These are phyloP conservation scores for Rhynchomys soricoides DNA, from an alignment of 2,113 vertebrate species.

Conservation along the genomic window DNA sequence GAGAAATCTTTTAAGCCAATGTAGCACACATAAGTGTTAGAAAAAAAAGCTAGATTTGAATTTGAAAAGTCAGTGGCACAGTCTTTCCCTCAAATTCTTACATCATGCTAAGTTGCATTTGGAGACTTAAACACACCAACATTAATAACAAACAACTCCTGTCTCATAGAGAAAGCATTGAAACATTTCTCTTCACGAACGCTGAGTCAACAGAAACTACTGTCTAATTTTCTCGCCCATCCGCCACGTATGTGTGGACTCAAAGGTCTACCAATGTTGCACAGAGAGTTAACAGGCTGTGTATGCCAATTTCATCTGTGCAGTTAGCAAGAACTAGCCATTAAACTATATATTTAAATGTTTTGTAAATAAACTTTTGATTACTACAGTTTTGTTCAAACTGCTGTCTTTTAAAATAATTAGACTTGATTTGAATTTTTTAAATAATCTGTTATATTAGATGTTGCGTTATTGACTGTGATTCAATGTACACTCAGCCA, in stretches of 20 bases:
- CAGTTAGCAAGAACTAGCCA: constrained; percentile 72
- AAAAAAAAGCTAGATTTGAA: constrained; percentile 10
- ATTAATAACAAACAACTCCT: constrained; percentile 11
- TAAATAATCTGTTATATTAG: constrained; percentile 72
- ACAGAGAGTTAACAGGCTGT: neutral
- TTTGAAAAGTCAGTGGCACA: neutral
- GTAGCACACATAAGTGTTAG: constrained; percentile 64
- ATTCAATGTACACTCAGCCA: constrained; percentile 78
- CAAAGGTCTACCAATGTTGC: neutral
- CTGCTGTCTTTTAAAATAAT: constrained; percentile 71
- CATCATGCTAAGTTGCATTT: constrained; percentile 24
- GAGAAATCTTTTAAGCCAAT: constrained; percentile 66
- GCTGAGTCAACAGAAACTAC: constrained; percentile 11
- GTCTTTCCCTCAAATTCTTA: constrained; percentile 37
- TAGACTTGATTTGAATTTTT: constrained; percentile 71
- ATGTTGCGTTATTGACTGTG: constrained; percentile 73
- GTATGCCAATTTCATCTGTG: constrained; percentile 37
- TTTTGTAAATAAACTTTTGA: constrained; percentile 73
- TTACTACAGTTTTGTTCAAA: constrained; percentile 74
- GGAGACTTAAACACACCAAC: constrained; percentile 32
- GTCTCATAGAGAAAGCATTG: neutral
- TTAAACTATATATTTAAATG: constrained; percentile 56
- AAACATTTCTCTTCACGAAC: neutral
- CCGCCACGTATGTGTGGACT: neutral
- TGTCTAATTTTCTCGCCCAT: constrained; percentile 6